Evolutionary conservation across 2,113 vertebrate species (phyloP).

Genomic region (Petroica traversi): DNA sequence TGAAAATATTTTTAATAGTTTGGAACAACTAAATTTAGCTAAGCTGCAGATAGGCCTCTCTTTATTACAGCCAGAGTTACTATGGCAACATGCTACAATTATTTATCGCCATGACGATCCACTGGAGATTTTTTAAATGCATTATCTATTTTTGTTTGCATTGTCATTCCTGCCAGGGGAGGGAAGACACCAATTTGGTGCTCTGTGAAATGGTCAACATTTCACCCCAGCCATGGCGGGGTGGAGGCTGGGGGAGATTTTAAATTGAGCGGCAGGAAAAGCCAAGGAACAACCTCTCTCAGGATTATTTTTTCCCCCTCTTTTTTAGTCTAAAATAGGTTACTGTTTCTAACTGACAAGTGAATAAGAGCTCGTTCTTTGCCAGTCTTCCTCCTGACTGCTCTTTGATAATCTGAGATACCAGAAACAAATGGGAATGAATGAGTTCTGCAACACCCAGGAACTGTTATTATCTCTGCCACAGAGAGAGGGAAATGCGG

Average conservation of each 20-base stretch:
- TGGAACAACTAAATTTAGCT: conserved; percentile 77
- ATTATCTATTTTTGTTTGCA: conserved; percentile 79
- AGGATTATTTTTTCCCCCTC: neutral
- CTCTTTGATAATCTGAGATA: conserved; percentile 33
- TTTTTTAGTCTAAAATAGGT: conserved; percentile 3
- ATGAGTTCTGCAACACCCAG: conserved; percentile 11
- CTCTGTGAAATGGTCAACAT: neutral
- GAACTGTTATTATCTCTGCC: neutral
- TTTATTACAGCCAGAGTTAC: conserved; percentile 73
- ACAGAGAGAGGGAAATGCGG: neutral
- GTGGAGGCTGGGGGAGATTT: neutral
- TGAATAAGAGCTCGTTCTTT: conserved; percentile 31
- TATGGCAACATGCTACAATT: conserved; percentile 81
- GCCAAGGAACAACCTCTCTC: neutral
- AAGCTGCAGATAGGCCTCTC: conserved; percentile 70
- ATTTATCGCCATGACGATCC: conserved; percentile 81
- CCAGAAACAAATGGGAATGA: conserved; percentile 34
- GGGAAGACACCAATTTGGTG: conserved; percentile 54
- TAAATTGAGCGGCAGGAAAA: neutral
- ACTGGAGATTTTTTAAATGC: conserved; percentile 77
- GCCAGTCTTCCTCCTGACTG: conserved; percentile 18
- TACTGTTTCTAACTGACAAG: conserved; percentile 23
- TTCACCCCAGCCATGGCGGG: neutral
- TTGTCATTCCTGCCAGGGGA: conserved; percentile 68
- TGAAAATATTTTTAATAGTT: conserved; percentile 74